Base-by-base conservation (phyloP, 1,140 invertebrate species). In the Drosophila lini region DNA sequence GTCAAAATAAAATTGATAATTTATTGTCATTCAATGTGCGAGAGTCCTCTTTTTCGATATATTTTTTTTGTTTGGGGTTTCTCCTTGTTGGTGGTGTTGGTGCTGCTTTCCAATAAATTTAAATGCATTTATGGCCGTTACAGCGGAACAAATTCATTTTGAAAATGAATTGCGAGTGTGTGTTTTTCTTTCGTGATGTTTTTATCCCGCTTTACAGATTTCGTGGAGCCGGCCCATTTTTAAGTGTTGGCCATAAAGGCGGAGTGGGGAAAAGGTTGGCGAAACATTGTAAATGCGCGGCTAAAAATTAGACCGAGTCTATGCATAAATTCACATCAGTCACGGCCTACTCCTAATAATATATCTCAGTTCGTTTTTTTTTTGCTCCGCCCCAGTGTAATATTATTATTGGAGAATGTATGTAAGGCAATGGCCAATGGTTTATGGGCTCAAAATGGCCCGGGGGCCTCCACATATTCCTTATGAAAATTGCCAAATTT, bases 1-100 rank as follows among this genome's bases (percentile, higher is more conserved):
- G 81, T 90, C 85, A 86, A 90, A 90, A 90, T 90, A 91, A 90
- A 89, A 90, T 90, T 90, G 85, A 90, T 90, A 90, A 90, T 90
- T 90, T 90, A 90, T 90, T 90, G 85, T 90, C 85, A 90, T 89
- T 89, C 84, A 89, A 89, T 89, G 85, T 70, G 53, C 56, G 64
- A 86, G 83, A 61, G 67, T 73, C 36, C 61, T 60, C 61, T 62
- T 56, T 74, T 65, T 45, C 67, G 41, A 44, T 58, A 44, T 68
- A 52, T 53, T 60, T 57, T 31, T 44, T 41, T 45, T 53, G 5
- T 61, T 60, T 22, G 44, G 50, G 22, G 38, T n/a, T 31, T 32
- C 25, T 70, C 32, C 45, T 69, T 88, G 59, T 74, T 77, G 47
- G 31, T 65, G 45, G 60, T 31, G 52, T 50, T 64, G 78, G 64